Evolutionary conservation across 1,140 invertebrate species (phyloP), one percentile per base, ranked within the genome.

Genomic region (Melipona quadrifasciata): DNA sequence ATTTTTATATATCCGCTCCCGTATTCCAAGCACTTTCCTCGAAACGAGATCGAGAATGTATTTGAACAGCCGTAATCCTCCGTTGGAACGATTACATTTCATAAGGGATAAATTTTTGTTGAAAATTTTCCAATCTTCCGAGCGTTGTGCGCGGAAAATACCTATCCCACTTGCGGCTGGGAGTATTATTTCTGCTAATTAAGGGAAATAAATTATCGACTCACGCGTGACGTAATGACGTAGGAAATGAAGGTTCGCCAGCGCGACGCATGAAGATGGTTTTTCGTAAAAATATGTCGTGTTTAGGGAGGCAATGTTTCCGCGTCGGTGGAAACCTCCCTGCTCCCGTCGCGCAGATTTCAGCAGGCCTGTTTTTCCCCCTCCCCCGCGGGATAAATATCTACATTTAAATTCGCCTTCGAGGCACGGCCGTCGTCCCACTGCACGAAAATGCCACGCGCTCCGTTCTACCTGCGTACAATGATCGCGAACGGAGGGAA

Each of bases 1-100:
- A 90, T 91, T 92, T 91, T 86, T 86, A 86, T 90, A 87, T 82
- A 83, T 85, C 82, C 72, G 55, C 31, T 53, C 73, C 58, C 75
- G 58, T 75, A 53, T 76, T 84, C 64, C 51, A 47, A 61, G n/a
- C 47, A 74, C 76, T 57, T 65, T 55, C 19, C 67, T 31, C 68
- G 31, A 58, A 80, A 61, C 57, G 68, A 67, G 78, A 71, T 82
- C 76, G 72, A 75, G 86, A 85, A 89, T 75, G 80, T 85, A 82
- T 86, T 81, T 73, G 65, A 86, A 55, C 78, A 55, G 74, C 68
- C 70, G 87, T 91, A 90, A 91, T 92, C 86, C 85, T 31, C 86
- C 72, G 77, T 1, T 65, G 84, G 87, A 76, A 81, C 84, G 85
- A 87, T 91, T 91, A 91, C 65, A 67, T 47, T 53, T 77, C 34